These are phyloP conservation scores for Aurelia sp. DNA, from an alignment of 30 jellyfish, hydroid and myxozoan genomes.

Conservation along the genomic window DNA sequence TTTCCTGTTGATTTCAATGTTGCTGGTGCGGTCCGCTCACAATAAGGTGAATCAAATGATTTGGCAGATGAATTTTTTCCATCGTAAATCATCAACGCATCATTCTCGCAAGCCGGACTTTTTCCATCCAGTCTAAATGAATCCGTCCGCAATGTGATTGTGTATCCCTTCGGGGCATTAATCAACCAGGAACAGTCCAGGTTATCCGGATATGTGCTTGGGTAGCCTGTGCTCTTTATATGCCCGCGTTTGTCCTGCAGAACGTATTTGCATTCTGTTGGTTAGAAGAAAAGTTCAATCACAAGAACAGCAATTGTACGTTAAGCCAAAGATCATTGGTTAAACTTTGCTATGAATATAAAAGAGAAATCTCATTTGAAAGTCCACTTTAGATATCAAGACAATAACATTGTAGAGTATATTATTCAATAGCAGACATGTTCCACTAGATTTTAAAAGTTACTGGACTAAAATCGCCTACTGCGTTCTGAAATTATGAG, in stretches of 20 bases:
- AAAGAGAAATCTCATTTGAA: too few relatives aligned
- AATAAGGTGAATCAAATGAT: constrained; percentile 73
- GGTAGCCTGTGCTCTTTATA: constrained; percentile 82
- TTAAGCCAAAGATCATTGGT: too few relatives aligned
- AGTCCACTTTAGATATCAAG: too few relatives aligned
- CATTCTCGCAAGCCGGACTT: constrained; percentile 75
- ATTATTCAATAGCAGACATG: too few relatives aligned
- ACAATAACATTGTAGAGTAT: too few relatives aligned
- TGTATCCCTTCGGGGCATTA: constrained; percentile 69
- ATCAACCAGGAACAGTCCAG: constrained; percentile 88
- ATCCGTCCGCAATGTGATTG: constrained; percentile 49
- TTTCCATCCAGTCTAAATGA: constrained; percentile 76
- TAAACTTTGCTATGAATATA: too few relatives aligned
- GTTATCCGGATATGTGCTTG: constrained; percentile 72
- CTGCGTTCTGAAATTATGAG: too few relatives aligned
- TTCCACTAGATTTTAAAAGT: too few relatives aligned
- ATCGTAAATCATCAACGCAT: constrained; percentile 83
- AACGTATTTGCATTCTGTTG: constrained; percentile 50
- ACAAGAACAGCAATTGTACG: too few relatives aligned
- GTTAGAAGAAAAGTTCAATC: neutral
- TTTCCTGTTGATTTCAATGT: constrained; percentile 69
- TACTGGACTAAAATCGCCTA: too few relatives aligned
- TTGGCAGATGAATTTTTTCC: constrained; percentile 76
- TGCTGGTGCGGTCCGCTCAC: constrained; percentile 69
- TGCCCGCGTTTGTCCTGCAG: constrained; percentile 50